Evolutionary conservation across 2,113 vertebrate genomes (phyloP), one percentile per base, ranked within the genome.

Genomic region (Brachypteracias leptosomus): DNA sequence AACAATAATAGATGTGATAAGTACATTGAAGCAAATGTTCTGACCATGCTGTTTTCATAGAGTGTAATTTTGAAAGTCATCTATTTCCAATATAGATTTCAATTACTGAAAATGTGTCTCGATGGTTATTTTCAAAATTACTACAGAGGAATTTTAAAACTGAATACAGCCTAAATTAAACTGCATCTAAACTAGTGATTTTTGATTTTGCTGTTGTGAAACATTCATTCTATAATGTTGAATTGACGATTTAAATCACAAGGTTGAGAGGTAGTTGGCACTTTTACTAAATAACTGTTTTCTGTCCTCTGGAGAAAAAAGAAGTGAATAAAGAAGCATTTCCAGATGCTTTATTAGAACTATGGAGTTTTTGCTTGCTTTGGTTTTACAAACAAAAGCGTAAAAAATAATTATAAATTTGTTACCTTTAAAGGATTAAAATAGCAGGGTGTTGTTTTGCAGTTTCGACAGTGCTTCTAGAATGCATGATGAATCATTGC

Each of bases 401-500:
- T 76, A 11, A 66, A 28, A 58, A 42, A 42, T 42, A 42, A 42
- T 42, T 42, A 42, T 42, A 42, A 42, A 42, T 33, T 77, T 66
- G 4, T 67, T 97, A 88, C 89, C 73, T 96, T 93, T 79, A 57
- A 91, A 90, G 90, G 94, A 98, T 97, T 97, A 94, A 97, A 98
- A 97, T 95, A 97, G 88, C 47, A 76, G 36, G 71, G 62, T 90
- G 94, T 94, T 98, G 85, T 95, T 98, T 97, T 97, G 93, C 93
- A 96, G 83, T 95, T 96, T 96, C 7, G 11, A 82, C 90, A 94
- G 77, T 92, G 84, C 95, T 96, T 97, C 93, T 96, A 96, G 97
- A 97, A 97, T 96, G 94, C 89, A 29, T 93, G 96, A 98, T 98
- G 97, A 98, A 97, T 98, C 98, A 98, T 76, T 93, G 88, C 86